phyloP scores from a whole-genome alignment of 2,113 vertebrate species.

The Bos taurus region DNA sequence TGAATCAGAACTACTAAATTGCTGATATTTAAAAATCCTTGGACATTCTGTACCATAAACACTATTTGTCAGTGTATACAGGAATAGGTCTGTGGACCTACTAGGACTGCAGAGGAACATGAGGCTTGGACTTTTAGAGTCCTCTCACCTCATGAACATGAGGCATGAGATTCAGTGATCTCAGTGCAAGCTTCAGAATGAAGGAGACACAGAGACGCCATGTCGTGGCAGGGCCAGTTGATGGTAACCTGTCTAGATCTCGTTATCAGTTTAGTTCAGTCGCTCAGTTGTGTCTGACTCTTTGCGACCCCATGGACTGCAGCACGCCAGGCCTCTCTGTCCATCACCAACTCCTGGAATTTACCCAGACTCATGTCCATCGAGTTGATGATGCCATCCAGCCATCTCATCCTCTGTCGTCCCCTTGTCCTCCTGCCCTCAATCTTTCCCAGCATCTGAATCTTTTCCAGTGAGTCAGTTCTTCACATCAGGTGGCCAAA shows the following conservation, averaged over 20 bases:
- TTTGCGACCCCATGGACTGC: rapidly evolving
- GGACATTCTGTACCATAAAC: neutral
- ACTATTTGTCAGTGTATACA: rapidly evolving
- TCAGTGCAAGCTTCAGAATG: neutral
- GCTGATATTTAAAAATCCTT: neutral
- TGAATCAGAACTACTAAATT: neutral
- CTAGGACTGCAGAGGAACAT: neutral
- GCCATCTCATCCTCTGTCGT: neutral
- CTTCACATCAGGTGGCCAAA: neutral
- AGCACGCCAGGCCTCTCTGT: neutral
- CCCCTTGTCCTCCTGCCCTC: neutral
- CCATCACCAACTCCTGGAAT: neutral
- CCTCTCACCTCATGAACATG: rapidly evolving
- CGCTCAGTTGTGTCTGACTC: rapidly evolving
- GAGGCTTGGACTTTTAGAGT: neutral
- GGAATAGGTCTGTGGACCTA: rapidly evolving
- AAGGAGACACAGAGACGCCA: neutral
- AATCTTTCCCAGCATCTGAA: neutral
- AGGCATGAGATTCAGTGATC: neutral
- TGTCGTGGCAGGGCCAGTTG: neutral
- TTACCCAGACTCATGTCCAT: neutral
- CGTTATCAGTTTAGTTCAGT: neutral
- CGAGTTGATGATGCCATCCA: neutral
- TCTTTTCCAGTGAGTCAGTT: neutral
- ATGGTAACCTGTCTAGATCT: neutral